phyloP scores from a whole-genome alignment of 2,113 vertebrate genomes.

The Pandion haliaetus region DNA sequence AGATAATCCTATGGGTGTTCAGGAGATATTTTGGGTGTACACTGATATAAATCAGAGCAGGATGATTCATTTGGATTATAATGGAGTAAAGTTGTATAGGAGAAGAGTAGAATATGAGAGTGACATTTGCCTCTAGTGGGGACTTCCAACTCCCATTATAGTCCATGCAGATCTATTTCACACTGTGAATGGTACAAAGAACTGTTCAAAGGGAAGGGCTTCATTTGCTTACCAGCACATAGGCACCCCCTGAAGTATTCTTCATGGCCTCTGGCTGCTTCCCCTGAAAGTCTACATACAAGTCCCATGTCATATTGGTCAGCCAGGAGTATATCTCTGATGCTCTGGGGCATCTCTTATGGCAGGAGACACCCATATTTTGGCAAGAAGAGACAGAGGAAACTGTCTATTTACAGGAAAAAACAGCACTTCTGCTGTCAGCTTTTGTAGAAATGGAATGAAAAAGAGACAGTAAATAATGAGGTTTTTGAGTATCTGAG shows the following conservation, averaged over 20 bases:
- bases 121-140: neutral
- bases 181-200: neutral
- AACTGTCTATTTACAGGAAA: neutral
- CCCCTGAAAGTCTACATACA: neutral
- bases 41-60: neutral
- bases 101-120: neutral
- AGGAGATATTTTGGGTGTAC: neutral
- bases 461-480: neutral
- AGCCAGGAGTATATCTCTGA: neutral
- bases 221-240: neutral
- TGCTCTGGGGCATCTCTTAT: neutral
- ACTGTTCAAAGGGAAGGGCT: neutral
- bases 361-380: neutral
- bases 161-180: neutral
- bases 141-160: neutral
- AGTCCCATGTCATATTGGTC: rapidly evolving
- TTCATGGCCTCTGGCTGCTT: neutral
- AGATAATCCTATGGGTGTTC: neutral
- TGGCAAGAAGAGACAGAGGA: neutral
- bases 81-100: neutral
- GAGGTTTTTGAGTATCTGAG: neutral
- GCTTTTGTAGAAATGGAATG: neutral
- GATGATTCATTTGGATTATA: neutral
- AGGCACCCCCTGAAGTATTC: neutral
- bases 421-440: neutral